A percentile compares a stretch with the other conserved stretches of the same genome.
Conservation (phyloP, 2,888 invertebrate species). For the Apodemia mormo region DNA sequence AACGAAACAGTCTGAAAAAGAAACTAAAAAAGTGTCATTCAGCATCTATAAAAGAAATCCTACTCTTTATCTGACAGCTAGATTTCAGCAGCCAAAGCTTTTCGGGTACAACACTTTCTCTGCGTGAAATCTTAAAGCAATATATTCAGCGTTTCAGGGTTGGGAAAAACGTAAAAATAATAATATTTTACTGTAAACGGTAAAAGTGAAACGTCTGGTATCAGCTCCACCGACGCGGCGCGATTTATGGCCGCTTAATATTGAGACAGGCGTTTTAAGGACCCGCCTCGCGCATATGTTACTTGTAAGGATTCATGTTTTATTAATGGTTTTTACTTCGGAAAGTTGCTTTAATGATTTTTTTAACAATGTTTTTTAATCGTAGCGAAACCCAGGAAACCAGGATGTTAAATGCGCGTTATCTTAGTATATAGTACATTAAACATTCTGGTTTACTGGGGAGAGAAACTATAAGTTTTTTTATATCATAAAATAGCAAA, state of each 20-base stretch:
- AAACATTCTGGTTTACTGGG: too few relatives aligned
- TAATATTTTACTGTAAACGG: conserved; percentile 36
- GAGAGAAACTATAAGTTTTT: too few relatives aligned
- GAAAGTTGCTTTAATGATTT: too few relatives aligned
- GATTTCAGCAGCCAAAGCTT: conserved; percentile 1
- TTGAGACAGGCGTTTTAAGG: conserved; percentile 32
- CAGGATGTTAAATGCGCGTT: too few relatives aligned
- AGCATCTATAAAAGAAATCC: too few relatives aligned
- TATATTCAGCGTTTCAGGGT: conserved; percentile 32
- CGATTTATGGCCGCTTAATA: conserved; percentile 44
- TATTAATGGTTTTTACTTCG: not conserved
- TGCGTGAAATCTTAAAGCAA: conserved; percentile 32
- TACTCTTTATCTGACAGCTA: not conserved
- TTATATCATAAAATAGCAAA: too few relatives aligned
- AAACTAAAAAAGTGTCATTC: too few relatives aligned
- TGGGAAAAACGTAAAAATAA: conserved; percentile 36
- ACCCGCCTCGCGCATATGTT: not conserved
- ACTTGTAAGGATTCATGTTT: not conserved
- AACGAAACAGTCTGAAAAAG: too few relatives aligned
- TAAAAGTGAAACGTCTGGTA: conserved; percentile 40
- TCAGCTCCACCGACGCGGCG: conserved; percentile 35
- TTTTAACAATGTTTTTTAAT: too few relatives aligned
- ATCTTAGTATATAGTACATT: too few relatives aligned
- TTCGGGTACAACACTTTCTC: conserved; percentile 22
- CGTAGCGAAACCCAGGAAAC: too few relatives aligned